Conservation (phyloP, 2,797 vertebrate genomes). For the Epinephelus awoara region DNA sequence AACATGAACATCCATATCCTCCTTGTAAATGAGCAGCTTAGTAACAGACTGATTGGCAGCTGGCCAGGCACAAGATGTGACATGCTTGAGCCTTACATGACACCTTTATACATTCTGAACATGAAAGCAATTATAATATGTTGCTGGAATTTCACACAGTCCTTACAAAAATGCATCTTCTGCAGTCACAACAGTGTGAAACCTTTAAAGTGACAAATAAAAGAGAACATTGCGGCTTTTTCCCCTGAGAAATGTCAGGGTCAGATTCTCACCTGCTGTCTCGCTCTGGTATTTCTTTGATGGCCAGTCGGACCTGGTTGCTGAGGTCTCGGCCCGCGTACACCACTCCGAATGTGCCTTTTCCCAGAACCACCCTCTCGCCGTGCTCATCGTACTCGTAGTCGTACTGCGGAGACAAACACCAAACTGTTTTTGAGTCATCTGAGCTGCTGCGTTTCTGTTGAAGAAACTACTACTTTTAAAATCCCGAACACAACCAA, state of each 20-base stretch:
- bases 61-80: background rate
- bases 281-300: constrained; percentile 98
- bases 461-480: background rate
- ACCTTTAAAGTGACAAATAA: background rate
- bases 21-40: background rate
- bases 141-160: background rate
- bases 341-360: constrained; percentile 97
- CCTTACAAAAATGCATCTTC: background rate
- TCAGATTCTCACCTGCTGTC: constrained; percentile 92
- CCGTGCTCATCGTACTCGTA: constrained; percentile 98
- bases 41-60: background rate
- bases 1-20: background rate
- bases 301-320: constrained; percentile 98
- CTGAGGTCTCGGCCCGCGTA: constrained; percentile 98
- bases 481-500: too few relatives aligned
- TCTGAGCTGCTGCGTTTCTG: background rate
- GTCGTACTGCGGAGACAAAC: constrained; percentile 89
- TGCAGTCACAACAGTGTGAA: background rate
- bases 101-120: background rate
- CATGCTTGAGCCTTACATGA: background rate
- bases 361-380: constrained; percentile 94
- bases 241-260: background rate
- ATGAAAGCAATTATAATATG: background rate
- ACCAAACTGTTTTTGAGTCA: background rate
- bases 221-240: accelerated